Evolutionary conservation across 2,888 invertebrate genomes (phyloP).

Genomic region (Acronicta alni): DNA sequence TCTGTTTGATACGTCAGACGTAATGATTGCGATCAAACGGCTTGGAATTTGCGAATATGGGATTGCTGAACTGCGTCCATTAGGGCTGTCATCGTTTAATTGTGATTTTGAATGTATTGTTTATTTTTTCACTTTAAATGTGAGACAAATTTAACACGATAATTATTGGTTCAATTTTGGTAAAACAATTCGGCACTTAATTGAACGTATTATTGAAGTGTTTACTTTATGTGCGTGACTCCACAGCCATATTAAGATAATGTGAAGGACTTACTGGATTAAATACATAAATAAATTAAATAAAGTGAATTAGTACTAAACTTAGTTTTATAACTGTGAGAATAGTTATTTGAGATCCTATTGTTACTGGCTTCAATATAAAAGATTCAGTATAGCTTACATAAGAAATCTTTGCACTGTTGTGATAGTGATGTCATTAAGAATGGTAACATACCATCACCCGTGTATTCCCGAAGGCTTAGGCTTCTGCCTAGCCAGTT

Average conservation of each 20-base stretch:
- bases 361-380: too few relatives aligned
- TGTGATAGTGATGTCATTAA: too few relatives aligned
- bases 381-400: too few relatives aligned
- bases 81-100: conserved; percentile 13
- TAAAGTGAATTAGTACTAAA: not conserved
- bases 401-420: too few relatives aligned
- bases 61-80: conserved; percentile 5
- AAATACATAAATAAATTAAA: too few relatives aligned
- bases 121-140: too few relatives aligned
- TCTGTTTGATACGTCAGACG: conserved; percentile 48
- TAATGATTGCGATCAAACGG: conserved; percentile 46
- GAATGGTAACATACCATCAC: too few relatives aligned
- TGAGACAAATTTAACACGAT: conserved; percentile 3
- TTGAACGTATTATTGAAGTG: conserved; percentile 3
- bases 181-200: conserved; percentile 32
- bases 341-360: too few relatives aligned
- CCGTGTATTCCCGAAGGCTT: too few relatives aligned
- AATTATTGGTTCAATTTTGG: conserved; percentile 27
- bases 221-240: conserved; percentile 2
- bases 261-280: too few relatives aligned
- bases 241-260: too few relatives aligned
- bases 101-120: conserved; percentile 12
- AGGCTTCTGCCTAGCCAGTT: too few relatives aligned
- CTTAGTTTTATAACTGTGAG: not conserved
- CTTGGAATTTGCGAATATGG: conserved; percentile 26